Conservation (phyloP, 2,113 vertebrate genomes). For the Microtus ochrogaster region DNA sequence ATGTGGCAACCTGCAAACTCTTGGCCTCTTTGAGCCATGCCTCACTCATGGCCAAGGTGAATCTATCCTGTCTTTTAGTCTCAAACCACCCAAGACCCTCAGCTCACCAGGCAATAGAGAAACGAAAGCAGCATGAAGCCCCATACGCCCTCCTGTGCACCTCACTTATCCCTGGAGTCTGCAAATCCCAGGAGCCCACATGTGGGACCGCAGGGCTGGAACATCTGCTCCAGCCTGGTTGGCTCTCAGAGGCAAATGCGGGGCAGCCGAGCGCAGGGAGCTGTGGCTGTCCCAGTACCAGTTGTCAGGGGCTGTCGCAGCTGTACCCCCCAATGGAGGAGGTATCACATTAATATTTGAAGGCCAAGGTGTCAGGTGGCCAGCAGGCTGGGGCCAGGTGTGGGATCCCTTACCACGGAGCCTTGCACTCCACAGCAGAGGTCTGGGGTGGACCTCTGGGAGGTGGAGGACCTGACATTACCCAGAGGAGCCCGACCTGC, state of each 20-base stretch:
- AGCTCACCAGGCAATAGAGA: background rate
- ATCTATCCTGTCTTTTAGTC: background rate
- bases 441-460: background rate
- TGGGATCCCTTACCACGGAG: conserved; percentile 42
- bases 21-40: background rate
- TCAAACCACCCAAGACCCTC: fast-evolving
- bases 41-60: too few relatives aligned
- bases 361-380: conserved; percentile 60
- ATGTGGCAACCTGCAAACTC: fast-evolving
- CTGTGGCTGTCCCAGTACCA: background rate
- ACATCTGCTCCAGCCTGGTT: fast-evolving
- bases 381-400: background rate
- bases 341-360: conserved; percentile 74
- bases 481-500: too few relatives aligned
- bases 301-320: background rate
- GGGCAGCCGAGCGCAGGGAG: background rate
- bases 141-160: background rate
- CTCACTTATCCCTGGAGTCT: background rate
- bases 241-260: background rate
- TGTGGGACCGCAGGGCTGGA: fast-evolving
- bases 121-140: background rate
- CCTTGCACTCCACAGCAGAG: background rate
- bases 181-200: background rate
- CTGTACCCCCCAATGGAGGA: background rate
- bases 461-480: background rate